Conservation (phyloP, 2,797 vertebrate genomes). For the Aeoliscus strigatus region DNA sequence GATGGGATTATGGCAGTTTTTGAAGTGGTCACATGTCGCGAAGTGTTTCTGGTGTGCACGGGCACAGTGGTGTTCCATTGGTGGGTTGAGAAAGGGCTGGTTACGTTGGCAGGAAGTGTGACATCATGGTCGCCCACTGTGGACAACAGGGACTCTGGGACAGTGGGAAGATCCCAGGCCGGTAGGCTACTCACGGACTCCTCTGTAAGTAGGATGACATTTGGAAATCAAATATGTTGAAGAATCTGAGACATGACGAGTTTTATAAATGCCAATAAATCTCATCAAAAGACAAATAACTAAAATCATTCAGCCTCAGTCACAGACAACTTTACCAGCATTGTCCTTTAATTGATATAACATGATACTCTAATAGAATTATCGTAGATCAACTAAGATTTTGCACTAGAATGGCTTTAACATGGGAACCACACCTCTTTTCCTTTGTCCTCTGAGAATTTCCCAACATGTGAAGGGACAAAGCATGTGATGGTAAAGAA, state of each 20-base stretch:
- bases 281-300: too few relatives aligned
- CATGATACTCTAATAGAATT: too few relatives aligned
- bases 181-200: conserved; percentile 73
- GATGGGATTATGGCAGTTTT: conserved; percentile 28
- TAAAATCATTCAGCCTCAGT: too few relatives aligned
- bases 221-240: background rate
- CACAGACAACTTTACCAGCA: too few relatives aligned
- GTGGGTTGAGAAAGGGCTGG: conserved; percentile 72
- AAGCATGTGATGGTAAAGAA: background rate
- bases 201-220: conserved; percentile 75
- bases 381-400: too few relatives aligned
- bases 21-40: conserved; percentile 14
- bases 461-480: background rate
- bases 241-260: background rate
- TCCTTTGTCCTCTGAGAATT: background rate
- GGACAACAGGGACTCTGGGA: conserved; percentile 76
- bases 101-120: conserved; percentile 70
- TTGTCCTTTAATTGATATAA: too few relatives aligned
- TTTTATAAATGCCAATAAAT: too few relatives aligned
- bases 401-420: too few relatives aligned
- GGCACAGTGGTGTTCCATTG: conserved; percentile 64
- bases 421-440: too few relatives aligned
- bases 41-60: conserved; percentile 41
- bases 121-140: conserved; percentile 76
- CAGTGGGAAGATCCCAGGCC: conserved; percentile 76